phyloP scores from a whole-genome alignment of 2,888 invertebrate species.

The Euclidia mi region DNA sequence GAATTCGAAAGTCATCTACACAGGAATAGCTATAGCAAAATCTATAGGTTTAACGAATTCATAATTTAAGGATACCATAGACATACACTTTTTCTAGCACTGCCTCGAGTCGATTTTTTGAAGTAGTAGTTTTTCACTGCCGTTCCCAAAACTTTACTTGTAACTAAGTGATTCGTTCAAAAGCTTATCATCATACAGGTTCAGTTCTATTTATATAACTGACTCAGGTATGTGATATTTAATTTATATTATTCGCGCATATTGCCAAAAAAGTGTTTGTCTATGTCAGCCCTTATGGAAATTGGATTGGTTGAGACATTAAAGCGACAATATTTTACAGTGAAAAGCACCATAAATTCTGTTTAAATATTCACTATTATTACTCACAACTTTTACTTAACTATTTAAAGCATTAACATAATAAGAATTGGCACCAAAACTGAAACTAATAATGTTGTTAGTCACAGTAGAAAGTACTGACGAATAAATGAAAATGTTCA shows the following conservation, averaged over 20 bases:
- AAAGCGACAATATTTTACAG: conserved; percentile 55
- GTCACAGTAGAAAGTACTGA: conserved; percentile 49
- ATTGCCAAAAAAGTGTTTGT: neutral
- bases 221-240: too few species aligned
- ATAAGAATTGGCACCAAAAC: conserved; percentile 85
- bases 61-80: conserved; percentile 8
- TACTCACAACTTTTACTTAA: conserved; percentile 84
- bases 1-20: conserved; percentile 54
- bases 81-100: neutral
- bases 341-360: conserved; percentile 85
- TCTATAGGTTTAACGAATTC: conserved; percentile 41
- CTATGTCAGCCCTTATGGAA: conserved; percentile 12
- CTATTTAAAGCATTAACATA: conserved; percentile 85
- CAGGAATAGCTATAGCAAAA: conserved; percentile 55
- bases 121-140: too few species aligned
- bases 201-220: too few species aligned
- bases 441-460: conserved; percentile 58
- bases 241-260: too few species aligned
- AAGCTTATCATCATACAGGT: too few species aligned
- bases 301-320: conserved; percentile 34
- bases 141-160: too few species aligned
- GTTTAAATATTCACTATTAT: conserved; percentile 72
- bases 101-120: too few species aligned
- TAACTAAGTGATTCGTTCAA: too few species aligned
- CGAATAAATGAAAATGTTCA: neutral